Evolutionary conservation across 1,140 invertebrate genomes (phyloP).

Genomic region (Ctenoplectra terminalis): DNA sequence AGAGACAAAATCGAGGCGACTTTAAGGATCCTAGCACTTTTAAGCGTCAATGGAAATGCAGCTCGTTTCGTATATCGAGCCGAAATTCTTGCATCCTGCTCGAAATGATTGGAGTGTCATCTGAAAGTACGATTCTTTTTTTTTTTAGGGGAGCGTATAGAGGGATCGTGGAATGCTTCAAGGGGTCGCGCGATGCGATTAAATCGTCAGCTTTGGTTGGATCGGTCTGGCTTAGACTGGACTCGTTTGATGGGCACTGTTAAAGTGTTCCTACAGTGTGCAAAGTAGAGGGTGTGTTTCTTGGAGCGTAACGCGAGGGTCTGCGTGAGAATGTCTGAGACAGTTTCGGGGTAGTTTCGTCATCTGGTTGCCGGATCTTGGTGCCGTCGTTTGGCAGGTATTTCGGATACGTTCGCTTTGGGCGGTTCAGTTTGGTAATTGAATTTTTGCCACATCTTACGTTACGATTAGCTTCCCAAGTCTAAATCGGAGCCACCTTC

Average conservation of each 20-base stretch:
- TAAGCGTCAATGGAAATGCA: constrained; percentile 24
- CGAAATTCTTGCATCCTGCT: not conserved
- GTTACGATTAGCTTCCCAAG: too few relatives aligned
- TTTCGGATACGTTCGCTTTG: too few relatives aligned
- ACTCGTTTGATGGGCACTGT: not conserved
- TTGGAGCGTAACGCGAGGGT: not conserved
- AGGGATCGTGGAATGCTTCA: not conserved
- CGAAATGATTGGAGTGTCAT: not conserved
- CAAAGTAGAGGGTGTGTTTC: not conserved
- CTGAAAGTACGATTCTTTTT: too few relatives aligned
- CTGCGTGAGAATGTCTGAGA: not conserved
- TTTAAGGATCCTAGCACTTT: not conserved
- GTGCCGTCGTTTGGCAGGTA: not conserved
- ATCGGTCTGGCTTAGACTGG: not conserved
- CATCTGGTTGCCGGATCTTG: not conserved
- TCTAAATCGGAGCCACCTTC: too few relatives aligned
- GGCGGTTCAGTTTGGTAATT: too few relatives aligned
- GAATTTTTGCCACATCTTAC: too few relatives aligned
- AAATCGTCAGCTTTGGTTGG: not conserved
- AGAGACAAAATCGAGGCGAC: not conserved
- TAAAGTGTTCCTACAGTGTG: not conserved
- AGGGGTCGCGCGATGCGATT: not conserved
- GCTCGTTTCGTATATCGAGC: not conserved
- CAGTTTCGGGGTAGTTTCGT: not conserved
- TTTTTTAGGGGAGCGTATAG: not conserved